These are phyloP conservation scores for Cheirogaleus medius DNA, from an alignment of 2,113 vertebrate genomes.

Conservation along the genomic window DNA sequence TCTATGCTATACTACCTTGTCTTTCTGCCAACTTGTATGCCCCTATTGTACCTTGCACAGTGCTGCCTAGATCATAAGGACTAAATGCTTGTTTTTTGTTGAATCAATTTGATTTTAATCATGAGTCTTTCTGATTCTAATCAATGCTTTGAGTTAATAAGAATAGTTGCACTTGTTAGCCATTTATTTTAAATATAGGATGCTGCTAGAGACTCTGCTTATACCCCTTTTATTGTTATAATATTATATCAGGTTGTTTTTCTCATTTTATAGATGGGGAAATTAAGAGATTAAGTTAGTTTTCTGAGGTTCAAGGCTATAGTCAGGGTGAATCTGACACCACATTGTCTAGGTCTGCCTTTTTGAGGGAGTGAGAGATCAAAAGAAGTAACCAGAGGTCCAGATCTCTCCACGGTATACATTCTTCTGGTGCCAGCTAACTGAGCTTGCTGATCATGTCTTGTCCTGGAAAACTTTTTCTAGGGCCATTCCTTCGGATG, in stretches of 20 bases:
- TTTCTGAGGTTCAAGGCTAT: neutral
- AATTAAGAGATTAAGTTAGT: neutral
- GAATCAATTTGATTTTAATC: conserved; percentile 20
- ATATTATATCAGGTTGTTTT: neutral
- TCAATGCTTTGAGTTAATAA: neutral
- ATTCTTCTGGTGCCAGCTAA: neutral
- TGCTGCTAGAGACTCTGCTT: neutral
- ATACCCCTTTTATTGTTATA: neutral
- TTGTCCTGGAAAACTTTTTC: neutral
- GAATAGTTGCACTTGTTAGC: neutral
- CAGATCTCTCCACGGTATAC: neutral
- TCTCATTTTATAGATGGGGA: neutral
- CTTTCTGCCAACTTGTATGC: neutral
- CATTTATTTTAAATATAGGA: neutral
- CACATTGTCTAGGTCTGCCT: neutral
- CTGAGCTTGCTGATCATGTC: neutral
- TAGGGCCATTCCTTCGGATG: neutral
- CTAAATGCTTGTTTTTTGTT: neutral
- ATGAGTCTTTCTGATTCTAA: neutral
- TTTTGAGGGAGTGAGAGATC: neutral
- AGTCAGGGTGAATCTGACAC: neutral
- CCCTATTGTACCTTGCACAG: neutral
- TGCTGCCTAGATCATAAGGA: neutral
- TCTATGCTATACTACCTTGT: neutral
- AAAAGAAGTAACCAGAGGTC: neutral